Evolutionary conservation across 2,113 vertebrate species (phyloP), one percentile per base, ranked within the genome.

Genomic region (Periophthalmodon schlosseri): DNA sequence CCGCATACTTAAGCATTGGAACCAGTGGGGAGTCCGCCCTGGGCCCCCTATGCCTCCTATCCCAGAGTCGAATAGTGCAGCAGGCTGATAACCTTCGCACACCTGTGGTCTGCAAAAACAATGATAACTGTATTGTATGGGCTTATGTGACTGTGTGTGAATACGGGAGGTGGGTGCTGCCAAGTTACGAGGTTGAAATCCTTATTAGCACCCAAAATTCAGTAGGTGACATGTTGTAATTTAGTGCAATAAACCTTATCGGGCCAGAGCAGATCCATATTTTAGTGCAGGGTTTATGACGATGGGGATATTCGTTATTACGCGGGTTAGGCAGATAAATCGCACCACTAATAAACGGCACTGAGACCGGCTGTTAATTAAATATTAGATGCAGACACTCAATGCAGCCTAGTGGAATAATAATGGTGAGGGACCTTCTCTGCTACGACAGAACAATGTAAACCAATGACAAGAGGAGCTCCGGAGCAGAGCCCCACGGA

Each of bases 71-170:
- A 75, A 78, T 79, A 75, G 85, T 84, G 87, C 50, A 0, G 72
- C 50, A 85, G 86, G 80, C 91, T 85, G 90, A 92, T 91, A 92
- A 92, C 91, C 91, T 92, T 92, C 89, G 84, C 86, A 86, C 88
- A 84, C 78, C 78, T 67, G 14, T 76, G 75, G 74, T 76, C 87
- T 91, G 86, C 77, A 82, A 85, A 86, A 86, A 89, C 88, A 87
- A 89, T 57, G 82, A 88, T 87, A 87, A 91, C 78, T 89, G 79
- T 77, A 15, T 28, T 60, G 57, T 28, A 28, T 28, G 23, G 57
- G 57, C 57, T 60, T 28, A 28, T 28, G 57, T 24, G 56, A 11
- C 8, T n/a, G 82, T 72, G 66, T 13, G 61, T 1, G 33, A 24
- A 52, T 58, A 44, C 9, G 39, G 77, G 56, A 11, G 39, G 56